phyloP scores from a whole-genome alignment of 1,140 invertebrate genomes.

The Melipona quadrifasciata region DNA sequence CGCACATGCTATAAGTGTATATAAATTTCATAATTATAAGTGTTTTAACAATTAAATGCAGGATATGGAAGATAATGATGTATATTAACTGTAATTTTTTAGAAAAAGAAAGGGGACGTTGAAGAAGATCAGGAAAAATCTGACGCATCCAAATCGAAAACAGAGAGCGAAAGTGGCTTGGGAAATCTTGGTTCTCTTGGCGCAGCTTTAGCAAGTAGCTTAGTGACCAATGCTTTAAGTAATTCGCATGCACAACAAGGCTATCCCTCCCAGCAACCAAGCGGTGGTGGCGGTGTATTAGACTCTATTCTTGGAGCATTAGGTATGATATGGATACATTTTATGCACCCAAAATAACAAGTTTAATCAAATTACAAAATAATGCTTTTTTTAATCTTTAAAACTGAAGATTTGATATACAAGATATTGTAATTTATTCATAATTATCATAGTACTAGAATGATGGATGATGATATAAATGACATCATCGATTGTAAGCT shows the following conservation, averaged over 20 bases:
- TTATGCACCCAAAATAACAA: slow-evolving; percentile 9
- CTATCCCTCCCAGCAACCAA: slow-evolving; percentile 72
- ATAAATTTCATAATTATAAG: slow-evolving; percentile 13
- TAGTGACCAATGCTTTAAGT: slow-evolving; percentile 74
- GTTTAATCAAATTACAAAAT: not conserved
- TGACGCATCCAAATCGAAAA: slow-evolving; percentile 67
- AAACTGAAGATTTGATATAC: not conserved
- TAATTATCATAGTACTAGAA: slow-evolving; percentile 4
- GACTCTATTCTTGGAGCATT: slow-evolving; percentile 78
- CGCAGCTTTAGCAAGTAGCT: slow-evolving; percentile 75
- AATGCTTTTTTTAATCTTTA: not conserved
- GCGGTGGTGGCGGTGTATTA: slow-evolving; percentile 70
- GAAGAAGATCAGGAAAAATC: slow-evolving; percentile 74
- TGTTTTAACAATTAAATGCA: not conserved
- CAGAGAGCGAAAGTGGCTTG: slow-evolving; percentile 75
- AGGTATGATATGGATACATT: slow-evolving; percentile 65
- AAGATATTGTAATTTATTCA: not conserved
- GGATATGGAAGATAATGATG: not conserved
- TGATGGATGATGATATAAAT: slow-evolving; percentile 23
- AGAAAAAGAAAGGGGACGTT: slow-evolving; percentile 76
- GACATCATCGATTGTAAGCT: slow-evolving; percentile 53
- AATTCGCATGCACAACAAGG: slow-evolving; percentile 70
- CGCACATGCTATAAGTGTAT: slow-evolving; percentile 75
- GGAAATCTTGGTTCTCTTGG: slow-evolving; percentile 73
- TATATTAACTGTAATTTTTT: not conserved